Evolutionary conservation across 2,888 invertebrate species (phyloP), one percentile per base, ranked within the genome.

Genomic region (Campoplex capitator): DNA sequence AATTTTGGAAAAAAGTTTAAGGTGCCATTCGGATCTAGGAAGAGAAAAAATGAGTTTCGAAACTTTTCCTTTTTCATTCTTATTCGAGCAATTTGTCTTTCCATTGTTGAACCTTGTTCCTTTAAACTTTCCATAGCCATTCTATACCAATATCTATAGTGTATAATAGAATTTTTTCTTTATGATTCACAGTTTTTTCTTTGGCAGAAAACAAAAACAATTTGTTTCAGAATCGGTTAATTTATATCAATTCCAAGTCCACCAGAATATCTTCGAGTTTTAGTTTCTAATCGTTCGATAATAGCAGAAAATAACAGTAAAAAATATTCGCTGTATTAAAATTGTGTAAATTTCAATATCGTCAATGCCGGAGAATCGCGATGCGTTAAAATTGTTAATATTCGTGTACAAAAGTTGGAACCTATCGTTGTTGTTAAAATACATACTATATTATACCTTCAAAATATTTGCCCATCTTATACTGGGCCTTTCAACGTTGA

Each of bases 351-450:
- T 62, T 62, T 62, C 6, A 62, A 62, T 62, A 16, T 62, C 28
- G 62, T 62, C 13, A 3, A 62, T 45, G 42, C 42, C 32, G n/a
- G 71, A 62, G 67, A 48, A 51, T 76, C 18, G 73, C 42, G 45
- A 58, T 16, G 68, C 35, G 68, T 74, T 45, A 58, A 67, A 75
- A 54, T 38, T 80, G 84, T 84, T 80, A 28, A 84, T 80, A 80
- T 75, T 80, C 32, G 68, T 75, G 84, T 75, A 80, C 58, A 80
- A 75, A 84, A 42, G 68, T 71, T 80, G n/a, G 35, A 74, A 23
- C n/a, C 51, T 68, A 38, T 71, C 45, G 71, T 71, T 73, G 51
- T 62, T 73, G 84, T 71, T 75, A 71, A 51, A 35, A 76, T 45
- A 62, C 32, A 62, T 28, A 62, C 16, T 32, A 62, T 6, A 32